Evolutionary conservation across 2,888 invertebrate species (phyloP).

Genomic region (Acanthosepion lycidas): DNA sequence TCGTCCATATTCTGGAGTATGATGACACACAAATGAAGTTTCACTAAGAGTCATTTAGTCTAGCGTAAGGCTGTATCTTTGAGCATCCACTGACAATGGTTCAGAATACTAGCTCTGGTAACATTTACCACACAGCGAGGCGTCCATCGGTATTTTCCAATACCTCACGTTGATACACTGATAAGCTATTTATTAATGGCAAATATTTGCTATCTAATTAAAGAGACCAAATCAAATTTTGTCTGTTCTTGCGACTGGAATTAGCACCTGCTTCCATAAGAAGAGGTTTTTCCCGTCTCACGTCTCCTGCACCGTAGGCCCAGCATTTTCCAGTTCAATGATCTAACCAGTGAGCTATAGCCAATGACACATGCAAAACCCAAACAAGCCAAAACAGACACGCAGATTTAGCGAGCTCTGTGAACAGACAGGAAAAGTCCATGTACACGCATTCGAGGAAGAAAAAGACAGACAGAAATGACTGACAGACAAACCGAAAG

Average conservation of each 20-base stretch:
- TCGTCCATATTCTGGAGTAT: no score
- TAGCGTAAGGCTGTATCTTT: no score
- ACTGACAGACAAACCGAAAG: neutral
- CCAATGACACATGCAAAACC: slow-evolving; percentile 13
- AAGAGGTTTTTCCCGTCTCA: neutral
- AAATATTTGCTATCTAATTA: neutral
- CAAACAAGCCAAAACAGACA: slow-evolving; percentile 22
- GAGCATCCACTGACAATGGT: no score
- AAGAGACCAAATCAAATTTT: neutral
- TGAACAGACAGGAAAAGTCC: slow-evolving; percentile 15
- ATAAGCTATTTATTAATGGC: neutral
- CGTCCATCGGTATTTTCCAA: no score
- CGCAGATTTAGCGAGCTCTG: neutral
- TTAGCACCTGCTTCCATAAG: neutral
- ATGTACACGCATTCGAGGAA: neutral
- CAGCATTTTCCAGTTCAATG: neutral
- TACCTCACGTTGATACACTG: no score
- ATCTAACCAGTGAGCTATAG: neutral
- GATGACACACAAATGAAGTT: no score
- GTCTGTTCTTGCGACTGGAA: neutral
- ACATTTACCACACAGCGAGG: no score
- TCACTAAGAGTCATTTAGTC: no score
- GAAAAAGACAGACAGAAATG: neutral
- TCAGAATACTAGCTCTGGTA: no score
- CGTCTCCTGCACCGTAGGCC: neutral